phyloP scores from a whole-genome alignment of 2,888 invertebrate species.

The Eupithecia subumbrata region DNA sequence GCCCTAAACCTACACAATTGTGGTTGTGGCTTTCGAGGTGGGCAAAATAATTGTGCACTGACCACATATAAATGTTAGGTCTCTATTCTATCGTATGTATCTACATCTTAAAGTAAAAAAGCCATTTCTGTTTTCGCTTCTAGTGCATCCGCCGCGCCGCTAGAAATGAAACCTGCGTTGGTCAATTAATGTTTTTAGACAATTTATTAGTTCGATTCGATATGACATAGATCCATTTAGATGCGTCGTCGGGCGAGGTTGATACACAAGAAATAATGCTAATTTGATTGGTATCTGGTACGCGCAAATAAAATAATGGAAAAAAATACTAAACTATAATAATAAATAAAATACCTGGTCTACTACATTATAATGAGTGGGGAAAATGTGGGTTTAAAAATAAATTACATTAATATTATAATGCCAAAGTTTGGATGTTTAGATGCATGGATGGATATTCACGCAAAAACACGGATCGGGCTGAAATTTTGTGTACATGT shows the following conservation, averaged over 20 bases:
- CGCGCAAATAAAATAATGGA: not conserved
- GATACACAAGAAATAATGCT: not conserved
- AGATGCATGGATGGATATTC: too few relatives aligned
- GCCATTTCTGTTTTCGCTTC: not conserved
- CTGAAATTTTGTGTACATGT: too few relatives aligned
- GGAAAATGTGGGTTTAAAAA: too few relatives aligned
- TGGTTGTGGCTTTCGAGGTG: not conserved
- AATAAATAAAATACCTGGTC: too few relatives aligned
- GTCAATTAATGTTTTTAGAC: not conserved
- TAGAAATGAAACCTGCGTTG: not conserved
- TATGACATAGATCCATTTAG: conserved; percentile 2
- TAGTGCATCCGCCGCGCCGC: not conserved
- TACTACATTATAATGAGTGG: too few relatives aligned
- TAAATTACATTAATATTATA: not conserved
- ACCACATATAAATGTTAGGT: not conserved
- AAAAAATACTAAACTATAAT: not conserved
- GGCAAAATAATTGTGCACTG: not conserved
- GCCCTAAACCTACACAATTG: conserved; percentile 1
- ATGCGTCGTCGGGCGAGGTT: not conserved
- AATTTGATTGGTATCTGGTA: not conserved
- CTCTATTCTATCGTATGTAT: too few relatives aligned
- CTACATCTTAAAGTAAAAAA: too few relatives aligned
- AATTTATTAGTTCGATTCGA: not conserved
- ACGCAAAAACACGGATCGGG: too few relatives aligned
- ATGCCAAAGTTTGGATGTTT: too few relatives aligned